Percentiles rank a stretch among this genome's conserved stretches.
Evolutionary conservation across 1,140 invertebrate genomes (phyloP).

Genomic region (Leptonema lineaticorne): DNA sequence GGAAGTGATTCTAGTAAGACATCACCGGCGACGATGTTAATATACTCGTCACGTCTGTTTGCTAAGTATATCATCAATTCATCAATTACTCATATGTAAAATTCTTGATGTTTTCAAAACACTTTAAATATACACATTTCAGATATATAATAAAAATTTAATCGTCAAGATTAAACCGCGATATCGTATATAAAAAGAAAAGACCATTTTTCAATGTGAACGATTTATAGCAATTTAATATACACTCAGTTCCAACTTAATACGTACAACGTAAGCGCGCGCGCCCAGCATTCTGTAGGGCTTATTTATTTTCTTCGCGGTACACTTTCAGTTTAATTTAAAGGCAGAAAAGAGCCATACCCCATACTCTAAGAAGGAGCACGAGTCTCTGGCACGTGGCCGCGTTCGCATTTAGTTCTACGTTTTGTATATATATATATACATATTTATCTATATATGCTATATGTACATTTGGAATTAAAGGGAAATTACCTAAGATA

Average conservation of each 20-base stretch:
- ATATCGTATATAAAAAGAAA: background rate
- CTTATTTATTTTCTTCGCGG: slow-evolving; percentile 10
- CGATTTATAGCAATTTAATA: too few relatives aligned
- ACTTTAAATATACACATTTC: too few relatives aligned
- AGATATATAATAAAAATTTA: too few relatives aligned
- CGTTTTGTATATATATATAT: background rate
- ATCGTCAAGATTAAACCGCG: background rate
- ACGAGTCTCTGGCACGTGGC: too few relatives aligned
- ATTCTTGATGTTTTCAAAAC: too few relatives aligned
- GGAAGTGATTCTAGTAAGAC: background rate
- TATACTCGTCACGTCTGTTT: too few relatives aligned
- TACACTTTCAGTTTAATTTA: slow-evolving; percentile 8
- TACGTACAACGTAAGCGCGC: background rate
- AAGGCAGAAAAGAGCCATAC: background rate
- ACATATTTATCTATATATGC: background rate
- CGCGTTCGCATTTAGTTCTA: background rate
- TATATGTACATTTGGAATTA: slow-evolving; percentile 15
- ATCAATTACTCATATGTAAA: too few relatives aligned
- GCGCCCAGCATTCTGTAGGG: background rate
- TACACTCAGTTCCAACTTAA: background rate
- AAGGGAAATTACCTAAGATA: slow-evolving; percentile 25
- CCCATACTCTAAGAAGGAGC: too few relatives aligned
- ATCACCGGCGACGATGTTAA: background rate
- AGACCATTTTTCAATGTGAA: too few relatives aligned
- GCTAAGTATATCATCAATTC: too few relatives aligned